Base-by-base conservation (phyloP, 2,113 vertebrate genomes). In the Nothocercus nigrocapillus region DNA sequence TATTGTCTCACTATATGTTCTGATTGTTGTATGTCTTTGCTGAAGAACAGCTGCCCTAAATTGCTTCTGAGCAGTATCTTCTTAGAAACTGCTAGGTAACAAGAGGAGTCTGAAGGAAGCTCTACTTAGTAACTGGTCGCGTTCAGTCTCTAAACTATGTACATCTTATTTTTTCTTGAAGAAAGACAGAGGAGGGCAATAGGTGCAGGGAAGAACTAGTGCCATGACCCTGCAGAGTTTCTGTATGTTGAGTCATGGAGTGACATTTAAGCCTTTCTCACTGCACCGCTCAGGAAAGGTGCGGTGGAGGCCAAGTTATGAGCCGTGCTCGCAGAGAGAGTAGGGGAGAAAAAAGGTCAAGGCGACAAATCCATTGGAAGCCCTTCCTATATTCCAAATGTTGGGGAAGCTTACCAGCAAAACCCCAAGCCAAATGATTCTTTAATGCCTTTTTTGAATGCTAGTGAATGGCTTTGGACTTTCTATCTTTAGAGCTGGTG, bases 181-280 rank as follows among this genome's bases (percentile, higher is more conserved):
- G 66, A 90, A 92, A 89, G 47, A 40, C 91, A 64, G 76, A 82
- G 88, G 76, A 95, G 88, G 88, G 82, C 85, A 97, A 72, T 93
- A 97, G 95, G 89, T 96, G 90, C 68, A 95, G 95, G 45, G 68
- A 93, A 83, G 91, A 63, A 81, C 56, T 79, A 85, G 61, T 88
- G 79, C 76, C 51, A 10, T 75, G 85, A 85, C 89, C 85, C 61
- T 90, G 61, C 66, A 82, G 51, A 93, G 81, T 96, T 95, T 94
- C 89, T 93, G 38, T 25, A 8, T 72, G 85, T 94, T 96, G 95
- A 95, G 88, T 95, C 93, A 97, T 21, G 9, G 79, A 83, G 68
- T 88, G 93, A 95, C 88, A 95, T 96, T 95, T 96, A 77, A 93
- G 66, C 78, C 85, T 49, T 70, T 81, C 61, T 94, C 61, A 36